Evolutionary conservation across 2,113 vertebrate species (phyloP).

Genomic region (Xiphorhynchus elegans): DNA sequence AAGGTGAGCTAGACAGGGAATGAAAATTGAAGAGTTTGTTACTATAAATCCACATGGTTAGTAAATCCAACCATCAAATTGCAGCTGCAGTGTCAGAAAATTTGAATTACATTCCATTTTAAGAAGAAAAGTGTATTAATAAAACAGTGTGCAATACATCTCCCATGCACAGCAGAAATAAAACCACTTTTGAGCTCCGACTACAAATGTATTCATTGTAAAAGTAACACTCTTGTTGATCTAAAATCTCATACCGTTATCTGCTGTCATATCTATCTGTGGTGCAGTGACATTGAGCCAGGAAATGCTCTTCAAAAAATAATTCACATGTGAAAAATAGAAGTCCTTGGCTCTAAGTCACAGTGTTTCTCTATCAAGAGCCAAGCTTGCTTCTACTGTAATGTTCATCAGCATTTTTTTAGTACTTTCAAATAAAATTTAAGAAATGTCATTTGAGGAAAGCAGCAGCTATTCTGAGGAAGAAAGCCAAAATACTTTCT

Average conservation of each 20-base stretch:
- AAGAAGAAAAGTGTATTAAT: constrained; percentile 22
- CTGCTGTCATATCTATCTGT: background rate
- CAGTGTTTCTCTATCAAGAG: background rate
- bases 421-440: background rate
- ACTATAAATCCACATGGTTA: constrained; percentile 2
- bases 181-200: constrained; percentile 13
- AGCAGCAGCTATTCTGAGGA: background rate
- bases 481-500: background rate
- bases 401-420: background rate
- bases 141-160: background rate
- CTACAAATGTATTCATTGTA: constrained; percentile 11
- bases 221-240: constrained; percentile 22
- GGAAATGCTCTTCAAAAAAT: constrained; percentile 20
- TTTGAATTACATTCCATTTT: constrained; percentile 25
- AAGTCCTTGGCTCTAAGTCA: constrained; percentile 1
- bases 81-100: constrained; percentile 20
- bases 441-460: background rate
- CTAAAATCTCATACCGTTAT: background rate
- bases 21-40: constrained; percentile 41
- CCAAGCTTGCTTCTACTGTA: constrained; percentile 8
- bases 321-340: constrained; percentile 36
- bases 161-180: background rate
- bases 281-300: background rate
- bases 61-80: constrained; percentile 12
- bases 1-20: constrained; percentile 11